Evolutionary conservation across 2,888 invertebrate genomes (phyloP).

Genomic region (Rhingia rostrata): DNA sequence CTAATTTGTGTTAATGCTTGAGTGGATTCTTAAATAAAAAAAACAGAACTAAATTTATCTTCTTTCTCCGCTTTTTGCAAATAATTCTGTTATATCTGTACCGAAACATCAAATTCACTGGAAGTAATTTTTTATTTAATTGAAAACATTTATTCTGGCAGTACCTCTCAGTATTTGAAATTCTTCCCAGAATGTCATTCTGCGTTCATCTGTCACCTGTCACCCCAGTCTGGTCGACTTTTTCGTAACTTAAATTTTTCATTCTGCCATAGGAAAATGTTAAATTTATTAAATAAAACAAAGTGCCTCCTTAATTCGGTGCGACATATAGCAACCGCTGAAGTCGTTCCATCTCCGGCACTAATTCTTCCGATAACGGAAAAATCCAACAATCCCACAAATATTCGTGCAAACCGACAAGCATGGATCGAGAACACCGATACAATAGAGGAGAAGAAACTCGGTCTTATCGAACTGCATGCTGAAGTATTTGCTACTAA

Average conservation of each 20-base stretch:
- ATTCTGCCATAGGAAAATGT: slow-evolving; percentile 28
- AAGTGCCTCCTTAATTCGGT: slow-evolving; percentile 54
- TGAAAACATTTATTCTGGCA: slow-evolving; percentile 14
- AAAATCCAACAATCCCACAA: slow-evolving; percentile 75
- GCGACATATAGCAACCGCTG: slow-evolving; percentile 24
- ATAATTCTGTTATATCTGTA: no score
- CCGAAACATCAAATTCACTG: no score
- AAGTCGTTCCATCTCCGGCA: slow-evolving; percentile 60
- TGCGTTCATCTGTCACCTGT: slow-evolving; percentile 15
- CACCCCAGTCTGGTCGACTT: neutral
- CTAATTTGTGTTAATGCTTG: no score
- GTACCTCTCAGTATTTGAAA: neutral
- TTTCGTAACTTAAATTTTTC: slow-evolving; percentile 23
- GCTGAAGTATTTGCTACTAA: slow-evolving; percentile 92
- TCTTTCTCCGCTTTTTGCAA: no score
- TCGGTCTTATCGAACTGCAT: slow-evolving; percentile 94
- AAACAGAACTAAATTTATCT: no score
- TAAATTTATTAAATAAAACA: slow-evolving; percentile 65
- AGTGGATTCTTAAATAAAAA: no score
- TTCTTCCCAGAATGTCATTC: neutral
- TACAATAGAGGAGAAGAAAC: slow-evolving; percentile 88
- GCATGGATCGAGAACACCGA: slow-evolving; percentile 94
- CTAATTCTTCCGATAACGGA: slow-evolving; percentile 77
- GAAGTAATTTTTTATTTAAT: no score
- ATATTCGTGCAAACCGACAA: slow-evolving; percentile 84